phyloP scores from a whole-genome alignment of 2,113 vertebrate species.

The Ceyx cyanopectus region DNA sequence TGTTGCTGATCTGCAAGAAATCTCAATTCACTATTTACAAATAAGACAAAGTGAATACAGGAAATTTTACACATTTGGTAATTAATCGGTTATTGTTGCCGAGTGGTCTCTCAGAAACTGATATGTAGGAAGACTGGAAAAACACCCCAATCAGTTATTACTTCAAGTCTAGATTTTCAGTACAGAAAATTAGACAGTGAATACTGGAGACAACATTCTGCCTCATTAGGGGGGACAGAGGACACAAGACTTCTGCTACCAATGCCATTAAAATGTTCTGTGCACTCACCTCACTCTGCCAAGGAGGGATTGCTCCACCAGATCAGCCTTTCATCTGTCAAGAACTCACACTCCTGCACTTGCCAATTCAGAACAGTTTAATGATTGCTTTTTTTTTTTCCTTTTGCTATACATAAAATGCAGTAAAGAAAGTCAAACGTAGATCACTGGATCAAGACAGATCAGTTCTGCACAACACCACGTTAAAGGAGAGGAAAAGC shows the following conservation, averaged over 20 bases:
- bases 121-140: slow-evolving; percentile 81
- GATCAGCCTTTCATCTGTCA: not conserved
- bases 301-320: slow-evolving; percentile 16
- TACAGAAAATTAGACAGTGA: slow-evolving; percentile 70
- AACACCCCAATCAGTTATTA: slow-evolving; percentile 69
- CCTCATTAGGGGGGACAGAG: slow-evolving; percentile 52
- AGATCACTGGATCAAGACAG: slow-evolving; percentile 48
- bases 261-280: slow-evolving; percentile 42
- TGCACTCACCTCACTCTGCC: not conserved
- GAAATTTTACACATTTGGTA: slow-evolving; percentile 87
- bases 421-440: slow-evolving; percentile 60
- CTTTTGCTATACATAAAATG: slow-evolving; percentile 57
- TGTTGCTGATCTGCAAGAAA: slow-evolving; percentile 81
- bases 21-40: slow-evolving; percentile 86
- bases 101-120: slow-evolving; percentile 80
- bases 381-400: slow-evolving; percentile 32
- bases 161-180: slow-evolving; percentile 56
- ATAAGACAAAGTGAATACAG: slow-evolving; percentile 87
- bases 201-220: slow-evolving; percentile 72
- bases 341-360: slow-evolving; percentile 61
- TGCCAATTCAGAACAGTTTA: slow-evolving; percentile 68
- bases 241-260: slow-evolving; percentile 42
- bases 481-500: slow-evolving; percentile 51
- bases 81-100: slow-evolving; percentile 80
- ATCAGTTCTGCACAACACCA: slow-evolving; percentile 54